Base-by-base conservation (phyloP, 2,888 invertebrate species). In the Vandiemenella viatica region DNA sequence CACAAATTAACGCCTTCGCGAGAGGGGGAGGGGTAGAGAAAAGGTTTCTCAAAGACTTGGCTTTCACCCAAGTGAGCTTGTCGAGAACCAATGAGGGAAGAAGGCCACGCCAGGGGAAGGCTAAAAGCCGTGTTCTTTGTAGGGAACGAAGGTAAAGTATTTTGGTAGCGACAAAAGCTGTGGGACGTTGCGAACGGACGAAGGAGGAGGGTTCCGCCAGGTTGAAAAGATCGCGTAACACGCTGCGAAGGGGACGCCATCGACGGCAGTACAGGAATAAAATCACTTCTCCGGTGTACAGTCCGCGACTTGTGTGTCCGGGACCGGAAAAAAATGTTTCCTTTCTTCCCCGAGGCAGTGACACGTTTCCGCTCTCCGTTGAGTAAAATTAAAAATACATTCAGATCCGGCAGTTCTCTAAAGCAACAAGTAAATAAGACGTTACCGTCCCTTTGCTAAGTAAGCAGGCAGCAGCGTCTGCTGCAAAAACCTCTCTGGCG, bases 21-120 rank as follows among this genome's bases (percentile, higher is more conserved):
- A n/a, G n/a, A n/a, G n/a, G n/a, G n/a, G n/a, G n/a, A n/a, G n/a
- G n/a, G n/a, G n/a, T n/a, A n/a, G 26, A 48, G 21, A 32, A 43
- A 43, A 43, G 43, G 18, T 10, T 16, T 23, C 43, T 43, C 37
- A 37, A 37, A 43, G 43, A 19, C 38, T 45, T 51, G 51, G 51
- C 51, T 32, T 40, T 26, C 49, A 43, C 38, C 51, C 51, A 51
- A 45, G 43, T 43, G 49, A 49, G 46, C 48, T 51, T 51, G 51
- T 49, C 46, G 26, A 44, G 26, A 41, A 21, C 48, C 48, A 37
- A 38, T 32, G 43, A 43, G 23, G 41, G 22, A 17, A 18, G 37
- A 40, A 16, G 21, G 41, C 32, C 13, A 13, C 4, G 13, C 32
- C 17, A 8, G 43, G 18, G 32, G 17, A 10, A 20, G 15, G 23